A percentile compares a stretch with the other conserved stretches of the same genome.
Conservation (phyloP, 2,888 invertebrate species). For the Bhutanitis thaidina region DNA sequence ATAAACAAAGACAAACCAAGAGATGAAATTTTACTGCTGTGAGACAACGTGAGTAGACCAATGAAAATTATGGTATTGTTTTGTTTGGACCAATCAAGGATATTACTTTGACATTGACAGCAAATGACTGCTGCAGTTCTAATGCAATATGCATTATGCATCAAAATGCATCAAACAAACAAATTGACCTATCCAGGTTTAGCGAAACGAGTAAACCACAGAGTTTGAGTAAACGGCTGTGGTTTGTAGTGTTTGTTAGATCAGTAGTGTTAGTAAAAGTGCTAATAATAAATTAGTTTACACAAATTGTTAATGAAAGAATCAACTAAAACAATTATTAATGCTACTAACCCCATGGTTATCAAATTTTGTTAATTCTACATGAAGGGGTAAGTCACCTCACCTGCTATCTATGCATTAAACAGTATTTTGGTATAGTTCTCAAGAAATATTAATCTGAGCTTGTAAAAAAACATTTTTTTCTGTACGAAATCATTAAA, state of each 20-base stretch:
- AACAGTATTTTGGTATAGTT: not conserved
- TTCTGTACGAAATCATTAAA: not conserved
- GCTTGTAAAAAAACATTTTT: slow-evolving; percentile 1
- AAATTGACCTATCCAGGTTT: slow-evolving; percentile 6
- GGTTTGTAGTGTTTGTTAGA: not conserved
- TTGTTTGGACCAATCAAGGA: slow-evolving; percentile 19
- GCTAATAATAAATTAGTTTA: not conserved
- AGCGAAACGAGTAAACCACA: not conserved
- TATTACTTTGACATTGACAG: slow-evolving; percentile 6
- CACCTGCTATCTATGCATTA: slow-evolving; percentile 5
- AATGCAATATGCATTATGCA: slow-evolving; percentile 1
- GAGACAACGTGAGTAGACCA: not conserved
- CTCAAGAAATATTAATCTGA: not conserved
- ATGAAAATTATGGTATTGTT: slow-evolving; percentile 15
- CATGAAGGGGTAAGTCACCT: slow-evolving; percentile 19
- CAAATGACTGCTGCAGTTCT: slow-evolving; percentile 19
- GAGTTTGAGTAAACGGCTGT: not conserved
- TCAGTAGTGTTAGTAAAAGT: not conserved
- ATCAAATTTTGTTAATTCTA: slow-evolving; percentile 2
- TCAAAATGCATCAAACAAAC: slow-evolving; percentile 21
- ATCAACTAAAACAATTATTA: not conserved
- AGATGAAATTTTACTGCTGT: too few relatives aligned
- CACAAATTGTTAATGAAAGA: not conserved
- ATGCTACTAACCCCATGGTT: not conserved
- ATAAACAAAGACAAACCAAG: too few relatives aligned